Base-by-base conservation (phyloP, 2,797 vertebrate genomes). In the Spinus olivaceus region DNA sequence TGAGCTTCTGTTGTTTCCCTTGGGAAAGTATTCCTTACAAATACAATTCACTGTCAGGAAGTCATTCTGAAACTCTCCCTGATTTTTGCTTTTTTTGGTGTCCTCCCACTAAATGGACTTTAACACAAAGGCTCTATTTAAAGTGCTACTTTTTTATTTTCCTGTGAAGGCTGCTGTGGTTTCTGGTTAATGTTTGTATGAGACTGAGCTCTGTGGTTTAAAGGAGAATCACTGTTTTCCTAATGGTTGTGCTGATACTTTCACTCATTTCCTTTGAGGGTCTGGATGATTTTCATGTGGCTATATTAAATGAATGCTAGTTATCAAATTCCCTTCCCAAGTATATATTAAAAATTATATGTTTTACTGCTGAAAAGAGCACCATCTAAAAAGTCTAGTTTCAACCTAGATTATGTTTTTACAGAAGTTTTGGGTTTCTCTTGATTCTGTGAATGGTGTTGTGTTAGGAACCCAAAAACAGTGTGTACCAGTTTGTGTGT, bases 1-100 rank as follows among this genome's bases (percentile, higher is more conserved):
- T 50, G 67, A 92, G 76, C 84, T 95, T 65, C 86, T 87, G 64
- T 88, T 0, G 5, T 91, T 97, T 96, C 93, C 89, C 88, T 91
- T 96, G 95, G 94, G 94, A 96, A 95, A 92, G 53, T 93, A 87
- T 94, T 95, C 84, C 86, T 93, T 95, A 90, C 88, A 89, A 93
- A 94, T 93, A 92, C 92, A 95, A 83, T 92, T 91, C 81, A 61
- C 83, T 87, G 86, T 96, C 84, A 92, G 96, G 94, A 96, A 93
- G 72, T 96, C 9, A 44, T 92, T 96, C 81, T 95, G 86, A 93
- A 95, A 94, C 81, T 92, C 88, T 89, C 81, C 23, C 64, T 93
- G 67, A 85, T 89, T 93, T 94, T 95, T 93, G 33, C 85, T 69
- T 86, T 92, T 90, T 94, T 92, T 95, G 54, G 83, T 89, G 74